Evolutionary conservation across 2,888 invertebrate genomes (phyloP).

Genomic region (Andrena bucephala): DNA sequence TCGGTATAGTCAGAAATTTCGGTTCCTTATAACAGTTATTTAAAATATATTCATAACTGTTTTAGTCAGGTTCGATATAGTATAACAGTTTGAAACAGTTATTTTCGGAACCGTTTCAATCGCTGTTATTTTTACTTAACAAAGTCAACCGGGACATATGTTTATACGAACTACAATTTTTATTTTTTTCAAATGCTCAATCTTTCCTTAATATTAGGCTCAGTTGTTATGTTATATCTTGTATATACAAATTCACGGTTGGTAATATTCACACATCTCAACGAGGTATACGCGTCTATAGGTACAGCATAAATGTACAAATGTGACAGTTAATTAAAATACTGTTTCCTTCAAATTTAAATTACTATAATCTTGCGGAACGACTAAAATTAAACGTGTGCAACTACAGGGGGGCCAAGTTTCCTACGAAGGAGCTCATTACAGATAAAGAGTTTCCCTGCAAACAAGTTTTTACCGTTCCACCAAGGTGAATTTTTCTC

Average conservation of each 20-base stretch:
- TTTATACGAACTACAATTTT: too few relatives aligned
- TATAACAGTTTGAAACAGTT: too few relatives aligned
- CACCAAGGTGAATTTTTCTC: slow-evolving; percentile 61
- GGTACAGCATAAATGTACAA: not conserved
- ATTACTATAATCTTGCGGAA: slow-evolving; percentile 20
- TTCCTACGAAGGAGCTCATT: slow-evolving; percentile 66
- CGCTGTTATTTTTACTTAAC: too few relatives aligned
- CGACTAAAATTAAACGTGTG: slow-evolving; percentile 48
- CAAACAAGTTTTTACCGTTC: slow-evolving; percentile 67
- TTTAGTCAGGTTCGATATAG: too few relatives aligned
- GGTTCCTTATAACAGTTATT: too few relatives aligned
- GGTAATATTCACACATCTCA: not conserved
- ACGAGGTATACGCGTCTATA: not conserved
- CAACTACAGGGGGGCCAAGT: slow-evolving; percentile 26
- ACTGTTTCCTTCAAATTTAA: slow-evolving; percentile 40
- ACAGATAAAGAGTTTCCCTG: slow-evolving; percentile 71
- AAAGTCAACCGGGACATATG: too few relatives aligned
- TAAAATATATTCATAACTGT: too few relatives aligned
- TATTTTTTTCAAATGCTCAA: too few relatives aligned
- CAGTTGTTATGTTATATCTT: not conserved
- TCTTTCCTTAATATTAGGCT: too few relatives aligned
- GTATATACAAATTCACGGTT: not conserved
- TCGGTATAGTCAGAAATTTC: too few relatives aligned
- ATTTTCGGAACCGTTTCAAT: too few relatives aligned
- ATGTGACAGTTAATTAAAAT: slow-evolving; percentile 21